Percentiles rank a stretch among this genome's conserved stretches.
phyloP scores from a whole-genome alignment of 2,888 invertebrate species.

The Ctena decussata region DNA sequence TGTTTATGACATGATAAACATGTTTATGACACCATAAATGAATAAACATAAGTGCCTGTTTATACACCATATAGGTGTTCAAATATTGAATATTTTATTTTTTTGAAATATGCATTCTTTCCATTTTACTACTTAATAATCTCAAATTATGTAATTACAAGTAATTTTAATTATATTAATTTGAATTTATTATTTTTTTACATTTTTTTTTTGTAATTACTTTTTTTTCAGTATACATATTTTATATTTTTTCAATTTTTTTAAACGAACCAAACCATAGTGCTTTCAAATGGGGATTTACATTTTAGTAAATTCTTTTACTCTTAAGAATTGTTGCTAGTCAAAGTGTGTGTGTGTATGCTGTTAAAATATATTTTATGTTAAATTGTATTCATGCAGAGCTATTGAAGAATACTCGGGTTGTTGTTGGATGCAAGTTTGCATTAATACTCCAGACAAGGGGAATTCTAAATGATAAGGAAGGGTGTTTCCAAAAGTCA shows the following conservation, averaged over 20 bases:
- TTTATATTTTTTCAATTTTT: not conserved
- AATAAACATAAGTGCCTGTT: too few relatives aligned
- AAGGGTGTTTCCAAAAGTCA: too few relatives aligned
- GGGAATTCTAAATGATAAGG: too few relatives aligned
- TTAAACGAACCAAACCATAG: not conserved
- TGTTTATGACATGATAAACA: too few relatives aligned
- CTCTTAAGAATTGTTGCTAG: not conserved
- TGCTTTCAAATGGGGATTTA: conserved; percentile 7
- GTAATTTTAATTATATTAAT: not conserved
- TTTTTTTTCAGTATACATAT: not conserved
- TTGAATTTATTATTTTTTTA: not conserved
- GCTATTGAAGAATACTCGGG: too few relatives aligned
- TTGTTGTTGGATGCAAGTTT: not conserved
- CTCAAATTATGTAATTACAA: not conserved
- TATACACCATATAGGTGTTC: too few relatives aligned
- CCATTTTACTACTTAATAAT: too few relatives aligned
- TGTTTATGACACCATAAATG: too few relatives aligned
- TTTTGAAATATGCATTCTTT: too few relatives aligned
- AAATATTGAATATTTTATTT: too few relatives aligned
- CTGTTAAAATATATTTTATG: not conserved
- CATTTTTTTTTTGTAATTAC: not conserved
- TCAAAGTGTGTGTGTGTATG: conserved; percentile 20
- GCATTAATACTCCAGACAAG: too few relatives aligned
- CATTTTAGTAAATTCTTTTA: not conserved
- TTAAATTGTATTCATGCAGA: too few relatives aligned